Evolutionary conservation across 1,140 invertebrate genomes (phyloP).

Genomic region (Telenomus remus): DNA sequence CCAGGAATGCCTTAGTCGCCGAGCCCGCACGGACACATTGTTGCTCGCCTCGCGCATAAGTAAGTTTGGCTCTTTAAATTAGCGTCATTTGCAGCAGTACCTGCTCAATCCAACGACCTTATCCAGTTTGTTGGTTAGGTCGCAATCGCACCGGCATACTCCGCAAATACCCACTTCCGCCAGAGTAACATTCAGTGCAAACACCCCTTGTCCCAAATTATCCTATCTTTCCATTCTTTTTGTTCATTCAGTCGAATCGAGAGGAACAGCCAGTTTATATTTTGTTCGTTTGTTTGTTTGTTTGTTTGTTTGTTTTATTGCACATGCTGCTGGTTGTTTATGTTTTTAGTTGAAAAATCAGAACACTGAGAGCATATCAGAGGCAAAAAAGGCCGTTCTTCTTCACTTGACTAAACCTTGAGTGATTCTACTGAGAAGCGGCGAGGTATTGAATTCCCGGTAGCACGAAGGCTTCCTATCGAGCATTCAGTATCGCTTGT

Average conservation of each 20-base stretch:
- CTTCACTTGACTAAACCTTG: neutral
- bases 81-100: no score
- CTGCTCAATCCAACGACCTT: no score
- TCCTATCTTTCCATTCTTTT: no score
- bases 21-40: neutral
- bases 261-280: no score
- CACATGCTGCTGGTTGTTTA: neutral
- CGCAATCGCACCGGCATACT: conserved; percentile 17
- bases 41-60: neutral
- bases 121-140: conserved; percentile 31
- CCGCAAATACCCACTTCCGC: conserved; percentile 45
- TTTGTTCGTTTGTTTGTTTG: no score
- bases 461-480: no score
- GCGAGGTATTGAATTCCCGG: no score
- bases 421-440: neutral
- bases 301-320: neutral
- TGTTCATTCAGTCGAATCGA: no score
- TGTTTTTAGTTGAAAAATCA: neutral
- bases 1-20: neutral
- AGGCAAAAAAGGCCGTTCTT: neutral
- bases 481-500: conserved; percentile 1
- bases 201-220: no score
- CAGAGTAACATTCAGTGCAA: conserved; percentile 4
- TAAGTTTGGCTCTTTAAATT: conserved; percentile 6
- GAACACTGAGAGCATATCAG: no score